phyloP scores from a whole-genome alignment of 1,140 invertebrate species.

The Lamellibrachia luymesi region DNA sequence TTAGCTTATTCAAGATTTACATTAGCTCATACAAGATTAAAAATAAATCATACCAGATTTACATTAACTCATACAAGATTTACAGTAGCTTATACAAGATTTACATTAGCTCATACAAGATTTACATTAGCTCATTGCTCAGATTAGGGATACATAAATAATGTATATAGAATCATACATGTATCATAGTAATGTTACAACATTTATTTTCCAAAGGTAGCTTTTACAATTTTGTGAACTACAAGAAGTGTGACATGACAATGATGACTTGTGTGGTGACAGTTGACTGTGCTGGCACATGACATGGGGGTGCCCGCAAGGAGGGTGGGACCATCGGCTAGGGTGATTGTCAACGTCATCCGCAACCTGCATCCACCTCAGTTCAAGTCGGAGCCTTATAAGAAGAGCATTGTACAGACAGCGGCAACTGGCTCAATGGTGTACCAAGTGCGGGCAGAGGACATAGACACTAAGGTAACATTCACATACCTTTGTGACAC shows the following conservation, averaged over 20 bases:
- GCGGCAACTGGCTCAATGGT: neutral
- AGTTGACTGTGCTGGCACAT: conserved; percentile 10
- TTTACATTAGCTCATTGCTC: no score
- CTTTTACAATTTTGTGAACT: neutral
- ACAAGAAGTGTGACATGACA: neutral
- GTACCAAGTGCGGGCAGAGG: conserved; percentile 16
- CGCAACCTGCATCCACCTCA: conserved; percentile 12
- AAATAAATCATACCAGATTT: neutral
- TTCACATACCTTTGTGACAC: neutral
- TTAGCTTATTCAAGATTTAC: no score
- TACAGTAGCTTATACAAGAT: no score
- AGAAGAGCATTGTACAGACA: conserved; percentile 17
- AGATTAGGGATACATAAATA: no score
- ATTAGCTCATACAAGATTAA: no score
- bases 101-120: no score
- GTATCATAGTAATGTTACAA: no score
- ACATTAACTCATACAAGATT: neutral
- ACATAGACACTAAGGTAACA: conserved; percentile 18
- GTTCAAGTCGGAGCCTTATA: conserved; percentile 16
- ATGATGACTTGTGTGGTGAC: neutral
- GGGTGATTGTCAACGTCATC: conserved; percentile 22
- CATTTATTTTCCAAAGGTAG: no score
- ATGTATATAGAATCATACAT: no score
- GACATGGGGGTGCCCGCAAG: conserved; percentile 28
- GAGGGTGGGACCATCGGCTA: conserved; percentile 31